phyloP scores from a whole-genome alignment of 1,140 invertebrate species.

The Drosophila baimaii region DNA sequence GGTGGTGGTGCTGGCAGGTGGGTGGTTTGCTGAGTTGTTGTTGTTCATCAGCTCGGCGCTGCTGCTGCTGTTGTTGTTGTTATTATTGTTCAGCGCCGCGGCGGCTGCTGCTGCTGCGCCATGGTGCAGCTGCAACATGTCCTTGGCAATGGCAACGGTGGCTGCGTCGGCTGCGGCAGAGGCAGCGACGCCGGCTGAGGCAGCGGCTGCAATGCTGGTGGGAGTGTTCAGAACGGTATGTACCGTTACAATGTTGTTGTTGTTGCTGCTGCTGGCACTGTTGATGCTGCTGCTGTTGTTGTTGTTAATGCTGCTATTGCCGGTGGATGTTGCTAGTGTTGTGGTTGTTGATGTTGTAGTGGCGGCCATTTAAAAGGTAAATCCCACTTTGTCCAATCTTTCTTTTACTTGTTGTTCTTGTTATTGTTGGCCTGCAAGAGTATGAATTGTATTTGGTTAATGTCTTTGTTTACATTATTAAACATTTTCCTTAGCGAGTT shows the following conservation, averaged over 20 bases:
- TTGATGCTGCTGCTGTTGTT: conserved; percentile 40
- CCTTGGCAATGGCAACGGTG: conserved; percentile 83
- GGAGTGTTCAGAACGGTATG: conserved; percentile 73
- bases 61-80: conserved; percentile 55
- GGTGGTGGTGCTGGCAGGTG: conserved; percentile 69
- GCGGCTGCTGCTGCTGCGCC: conserved; percentile 66
- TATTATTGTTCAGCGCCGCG: conserved; percentile 58
- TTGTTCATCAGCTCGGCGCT: conserved; percentile 58
- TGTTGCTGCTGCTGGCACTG: conserved; percentile 36
- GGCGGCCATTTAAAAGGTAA: conserved; percentile 76
- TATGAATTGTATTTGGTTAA: not conserved
- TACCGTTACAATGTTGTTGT: conserved; percentile 67
- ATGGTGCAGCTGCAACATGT: conserved; percentile 84
- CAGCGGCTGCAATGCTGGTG: conserved; percentile 62
- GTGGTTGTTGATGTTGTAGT: conserved; percentile 77
- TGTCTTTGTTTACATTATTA: not conserved
- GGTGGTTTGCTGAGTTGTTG: conserved; percentile 77
- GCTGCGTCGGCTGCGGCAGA: conserved; percentile 67
- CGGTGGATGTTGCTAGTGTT: conserved; percentile 69
- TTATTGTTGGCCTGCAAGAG: conserved; percentile 31
- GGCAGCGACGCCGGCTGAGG: conserved; percentile 75
- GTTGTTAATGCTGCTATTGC: conserved; percentile 56
- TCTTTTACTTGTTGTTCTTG: conserved; percentile 36
- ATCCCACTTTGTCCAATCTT: conserved; percentile 65
- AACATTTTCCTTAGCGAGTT: not conserved